Evolutionary conservation across 2,888 invertebrate species (phyloP), one percentile per base, ranked within the genome.

Genomic region (Neuroscelio doddi): DNA sequence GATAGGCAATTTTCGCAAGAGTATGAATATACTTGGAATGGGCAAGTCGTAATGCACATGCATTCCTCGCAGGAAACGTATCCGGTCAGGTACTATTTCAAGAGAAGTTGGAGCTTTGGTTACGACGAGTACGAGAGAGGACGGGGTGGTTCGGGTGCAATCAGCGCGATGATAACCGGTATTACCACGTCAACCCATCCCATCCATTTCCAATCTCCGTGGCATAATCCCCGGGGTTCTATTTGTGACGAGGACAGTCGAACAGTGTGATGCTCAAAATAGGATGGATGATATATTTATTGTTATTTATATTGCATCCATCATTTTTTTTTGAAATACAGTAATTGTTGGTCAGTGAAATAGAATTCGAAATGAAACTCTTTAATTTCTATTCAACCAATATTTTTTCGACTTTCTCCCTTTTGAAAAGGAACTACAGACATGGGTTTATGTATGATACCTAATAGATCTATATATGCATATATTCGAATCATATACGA

Each of bases 131-230:
- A 49, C 51, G 49, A 47, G 42, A 42, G 58, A 51, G 58, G 36
- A 49, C 57, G 49, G 47, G 63, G 32, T 51, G 68, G 72, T 58
- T 66, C 57, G 70, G 70, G 72, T 72, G 76, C 78, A 79, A 80
- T 80, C 80, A 78, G 80, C 70, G 76, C 75, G 78, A 80, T 80
- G 79, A 80, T 80, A 78, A 80, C 78, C 77, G 71, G 80, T 77
- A 80, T 80, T 80, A 79, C 77, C 75, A 73, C 77, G 78, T 78
- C 78, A 76, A 75, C 72, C 74, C 67, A 69, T 56, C 69, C 71
- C 67, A 64, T 42, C 57, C 62, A 51, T 47, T 62, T 69, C 52
- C 68, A 72, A 72, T 73, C 70, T 72, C 72, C 69, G 69, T 65
- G 64, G 67, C 68, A 72, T 76, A 75, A 78, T 79, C 76, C 80